phyloP scores from a whole-genome alignment of 2,888 invertebrate genomes.

The Bugulina stolonifera region DNA sequence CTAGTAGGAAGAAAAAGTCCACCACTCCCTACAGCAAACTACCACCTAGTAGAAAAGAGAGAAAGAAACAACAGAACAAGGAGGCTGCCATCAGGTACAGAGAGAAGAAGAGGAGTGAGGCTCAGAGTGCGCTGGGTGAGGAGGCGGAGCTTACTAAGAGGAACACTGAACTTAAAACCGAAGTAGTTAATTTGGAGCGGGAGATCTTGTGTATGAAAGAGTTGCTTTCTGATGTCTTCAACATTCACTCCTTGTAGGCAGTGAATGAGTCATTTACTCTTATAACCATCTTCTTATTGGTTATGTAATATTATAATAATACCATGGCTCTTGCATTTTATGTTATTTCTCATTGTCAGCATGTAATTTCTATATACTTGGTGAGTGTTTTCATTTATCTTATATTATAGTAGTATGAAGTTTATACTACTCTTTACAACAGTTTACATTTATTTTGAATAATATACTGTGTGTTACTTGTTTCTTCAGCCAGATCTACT shows the following conservation, averaged over 20 bases:
- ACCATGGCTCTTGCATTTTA: too few species aligned
- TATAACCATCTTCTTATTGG: too few species aligned
- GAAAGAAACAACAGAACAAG: slow-evolving; percentile 25
- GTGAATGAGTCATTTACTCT: slow-evolving; percentile 6
- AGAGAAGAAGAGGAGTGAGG: slow-evolving; percentile 14
- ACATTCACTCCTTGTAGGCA: slow-evolving; percentile 11
- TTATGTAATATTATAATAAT: too few species aligned
- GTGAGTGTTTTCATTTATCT: too few species aligned
- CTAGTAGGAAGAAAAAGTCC: not conserved
- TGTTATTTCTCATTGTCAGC: too few species aligned
- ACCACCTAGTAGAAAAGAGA: not conserved
- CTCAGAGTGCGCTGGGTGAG: not conserved
- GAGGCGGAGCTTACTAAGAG: not conserved
- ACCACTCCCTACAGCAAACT: slow-evolving; percentile 20
- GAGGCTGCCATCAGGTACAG: slow-evolving; percentile 19
- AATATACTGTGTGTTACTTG: too few species aligned
- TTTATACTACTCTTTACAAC: too few species aligned
- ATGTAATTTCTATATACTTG: too few species aligned
- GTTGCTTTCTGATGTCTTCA: slow-evolving; percentile 26
- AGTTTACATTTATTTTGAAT: too few species aligned
- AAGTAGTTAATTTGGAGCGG: slow-evolving; percentile 6
- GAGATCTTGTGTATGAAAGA: slow-evolving; percentile 20
- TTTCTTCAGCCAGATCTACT: too few species aligned
- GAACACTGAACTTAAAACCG: slow-evolving; percentile 10
- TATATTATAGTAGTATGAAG: too few species aligned